These are phyloP conservation scores for Scelioninae gen. 2 DNA, from an alignment of 2,888 invertebrate genomes.

Conservation along the genomic window DNA sequence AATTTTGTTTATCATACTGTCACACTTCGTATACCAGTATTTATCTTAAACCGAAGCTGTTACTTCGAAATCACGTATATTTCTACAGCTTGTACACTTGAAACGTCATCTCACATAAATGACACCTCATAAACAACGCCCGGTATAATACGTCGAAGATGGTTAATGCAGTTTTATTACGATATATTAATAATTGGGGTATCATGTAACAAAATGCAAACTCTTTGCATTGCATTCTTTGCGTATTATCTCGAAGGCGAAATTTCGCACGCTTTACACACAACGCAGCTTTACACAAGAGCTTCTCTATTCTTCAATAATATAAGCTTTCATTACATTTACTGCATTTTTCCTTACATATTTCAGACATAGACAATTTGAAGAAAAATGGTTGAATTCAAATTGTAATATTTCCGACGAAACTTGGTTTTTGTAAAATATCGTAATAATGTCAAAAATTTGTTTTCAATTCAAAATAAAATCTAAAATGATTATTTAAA, in stretches of 20 bases:
- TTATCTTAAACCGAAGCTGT: background rate
- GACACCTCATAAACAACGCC: background rate
- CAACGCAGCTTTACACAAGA: slow-evolving; percentile 21
- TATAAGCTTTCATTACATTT: slow-evolving; percentile 22
- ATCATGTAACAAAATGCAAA: too few relatives aligned
- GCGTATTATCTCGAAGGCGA: slow-evolving; percentile 8
- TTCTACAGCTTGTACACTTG: slow-evolving; percentile 16
- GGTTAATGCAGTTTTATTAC: slow-evolving; percentile 10
- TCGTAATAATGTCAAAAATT: too few relatives aligned
- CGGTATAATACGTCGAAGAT: slow-evolving; percentile 14
- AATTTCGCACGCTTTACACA: slow-evolving; percentile 28
- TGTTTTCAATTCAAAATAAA: too few relatives aligned
- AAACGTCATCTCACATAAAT: slow-evolving; percentile 11
- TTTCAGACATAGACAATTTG: background rate
- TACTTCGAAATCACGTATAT: background rate
- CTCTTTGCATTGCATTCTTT: slow-evolving; percentile 3
- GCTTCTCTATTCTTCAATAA: slow-evolving; percentile 12
- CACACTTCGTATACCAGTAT: slow-evolving; percentile 9
- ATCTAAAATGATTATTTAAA: too few relatives aligned
- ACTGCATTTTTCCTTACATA: background rate
- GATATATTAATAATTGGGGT: too few relatives aligned
- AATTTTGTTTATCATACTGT: background rate
- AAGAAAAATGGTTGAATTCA: background rate
- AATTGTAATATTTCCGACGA: background rate
- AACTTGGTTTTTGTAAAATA: too few relatives aligned